phyloP scores from a whole-genome alignment of 2,888 invertebrate species.

The Protula sp. region DNA sequence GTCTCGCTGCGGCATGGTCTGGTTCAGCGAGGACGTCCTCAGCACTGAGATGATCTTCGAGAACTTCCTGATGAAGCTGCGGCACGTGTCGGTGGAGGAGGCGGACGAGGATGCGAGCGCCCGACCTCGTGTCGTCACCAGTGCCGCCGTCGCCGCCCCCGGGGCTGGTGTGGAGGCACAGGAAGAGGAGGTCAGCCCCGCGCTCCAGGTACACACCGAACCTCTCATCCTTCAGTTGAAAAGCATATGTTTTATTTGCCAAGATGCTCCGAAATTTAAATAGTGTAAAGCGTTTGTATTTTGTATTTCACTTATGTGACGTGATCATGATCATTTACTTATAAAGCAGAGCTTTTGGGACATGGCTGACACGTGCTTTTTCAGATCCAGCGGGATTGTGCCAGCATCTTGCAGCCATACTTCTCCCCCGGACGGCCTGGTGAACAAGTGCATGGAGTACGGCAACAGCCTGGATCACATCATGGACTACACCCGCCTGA shows the following conservation, averaged over 20 bases:
- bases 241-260: no score
- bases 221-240: no score
- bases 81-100: slow-evolving; percentile 58
- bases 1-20: slow-evolving; percentile 99
- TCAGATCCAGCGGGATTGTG: slow-evolving; percentile 79
- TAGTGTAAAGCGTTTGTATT: no score
- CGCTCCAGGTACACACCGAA: slow-evolving; percentile 60
- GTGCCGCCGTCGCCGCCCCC: slow-evolving; percentile 3
- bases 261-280: no score
- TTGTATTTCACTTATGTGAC: no score
- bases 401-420: slow-evolving; percentile 74
- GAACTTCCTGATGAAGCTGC: slow-evolving; percentile 81
- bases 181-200: slow-evolving; percentile 45
- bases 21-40: slow-evolving; percentile 99
- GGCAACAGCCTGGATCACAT: slow-evolving; percentile 83
- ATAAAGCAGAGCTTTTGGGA: no score
- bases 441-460: slow-evolving; percentile 85
- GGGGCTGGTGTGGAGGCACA: slow-evolving; percentile 19
- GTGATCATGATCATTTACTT: no score
- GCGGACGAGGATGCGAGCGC: slow-evolving; percentile 40
- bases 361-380: no score
- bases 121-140: no score
- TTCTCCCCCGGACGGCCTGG: slow-evolving; percentile 75
- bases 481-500: slow-evolving; percentile 97
- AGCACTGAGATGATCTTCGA: slow-evolving; percentile 99